Evolutionary conservation across 2,888 invertebrate genomes (phyloP), one percentile per base, ranked within the genome.

Genomic region (Meta bourneti): DNA sequence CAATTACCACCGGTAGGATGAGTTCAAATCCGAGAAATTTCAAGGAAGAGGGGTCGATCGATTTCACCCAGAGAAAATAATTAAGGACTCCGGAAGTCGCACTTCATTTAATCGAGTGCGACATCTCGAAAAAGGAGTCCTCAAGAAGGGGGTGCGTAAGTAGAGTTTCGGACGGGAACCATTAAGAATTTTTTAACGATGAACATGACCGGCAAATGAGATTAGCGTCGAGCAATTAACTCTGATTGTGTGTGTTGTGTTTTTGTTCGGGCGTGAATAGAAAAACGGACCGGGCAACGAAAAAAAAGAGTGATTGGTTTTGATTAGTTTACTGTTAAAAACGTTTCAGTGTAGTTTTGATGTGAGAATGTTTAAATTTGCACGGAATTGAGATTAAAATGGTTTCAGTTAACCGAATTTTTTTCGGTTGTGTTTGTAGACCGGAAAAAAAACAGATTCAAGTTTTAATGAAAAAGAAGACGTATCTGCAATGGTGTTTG

Each of bases 161-260:
- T 61, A 61, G 69, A 70, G 70, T 70, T 20, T 79, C 13, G 20
- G 13, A 20, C n/a, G 48, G 6, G 75, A 20, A 79, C 74, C 75
- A 84, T 84, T 84, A 34, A 52, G 19, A 74, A 11, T 54, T 84
- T 75, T 61, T 84, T 16, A 11, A 7, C n/a, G 11, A 6, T 9
- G n/a, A 51, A 54, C 74, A 82, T 20, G 84, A 70, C 48, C 48
- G 54, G 61, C 75, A 75, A 84, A 84, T 75, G 16, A 74, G 84
- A 84, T 84, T 84, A 84, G 54, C n/a, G n/a, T n/a, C 84, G 34
- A 54, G 54, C 84, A 75, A 84, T 84, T 84, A 84, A 72, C 75
- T 75, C 7, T 70, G 71, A 82, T 82, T 82, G 82, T 72, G 82
- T 72, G 49, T 72, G 61, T 11, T 16, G 34, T 61, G 61, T 61